A percentile compares a stretch with the other conserved stretches of the same genome.
Evolutionary conservation across 2,888 invertebrate genomes (phyloP).

Genomic region (Agelastica alni): DNA sequence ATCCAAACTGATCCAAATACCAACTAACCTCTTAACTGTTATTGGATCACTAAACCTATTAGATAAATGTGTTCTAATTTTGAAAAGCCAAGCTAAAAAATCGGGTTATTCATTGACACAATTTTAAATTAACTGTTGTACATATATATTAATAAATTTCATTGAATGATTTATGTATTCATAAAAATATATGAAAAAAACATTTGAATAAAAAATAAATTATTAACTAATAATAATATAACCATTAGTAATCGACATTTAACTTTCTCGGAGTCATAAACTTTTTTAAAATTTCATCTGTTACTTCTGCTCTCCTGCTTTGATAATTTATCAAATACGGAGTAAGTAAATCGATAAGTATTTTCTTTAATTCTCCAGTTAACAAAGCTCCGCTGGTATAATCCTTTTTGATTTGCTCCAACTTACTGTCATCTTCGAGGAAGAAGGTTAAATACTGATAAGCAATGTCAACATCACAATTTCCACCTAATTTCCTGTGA

Average conservation of each 20-base stretch:
- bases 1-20: too few species aligned
- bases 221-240: not conserved
- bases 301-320: conserved; percentile 74
- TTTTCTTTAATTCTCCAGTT: conserved; percentile 93
- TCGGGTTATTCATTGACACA: too few species aligned
- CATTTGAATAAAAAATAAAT: conserved; percentile 2
- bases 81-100: too few species aligned
- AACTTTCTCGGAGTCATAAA: conserved; percentile 86
- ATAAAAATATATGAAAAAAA: conserved; percentile 1
- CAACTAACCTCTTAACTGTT: too few species aligned
- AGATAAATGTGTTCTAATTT: too few species aligned
- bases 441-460: conserved; percentile 95
- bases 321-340: conserved; percentile 84
- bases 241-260: conserved; percentile 58
- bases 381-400: conserved; percentile 87
- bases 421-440: conserved; percentile 85
- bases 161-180: too few species aligned
- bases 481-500: conserved; percentile 87
- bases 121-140: too few species aligned
- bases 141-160: too few species aligned
- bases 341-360: conserved; percentile 79
- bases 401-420: conserved; percentile 71
- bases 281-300: conserved; percentile 80
- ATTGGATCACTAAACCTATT: too few species aligned
- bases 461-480: conserved; percentile 93